These are phyloP conservation scores for Epinotia bilunana DNA, from an alignment of 2,888 invertebrate species.

Conservation along the genomic window DNA sequence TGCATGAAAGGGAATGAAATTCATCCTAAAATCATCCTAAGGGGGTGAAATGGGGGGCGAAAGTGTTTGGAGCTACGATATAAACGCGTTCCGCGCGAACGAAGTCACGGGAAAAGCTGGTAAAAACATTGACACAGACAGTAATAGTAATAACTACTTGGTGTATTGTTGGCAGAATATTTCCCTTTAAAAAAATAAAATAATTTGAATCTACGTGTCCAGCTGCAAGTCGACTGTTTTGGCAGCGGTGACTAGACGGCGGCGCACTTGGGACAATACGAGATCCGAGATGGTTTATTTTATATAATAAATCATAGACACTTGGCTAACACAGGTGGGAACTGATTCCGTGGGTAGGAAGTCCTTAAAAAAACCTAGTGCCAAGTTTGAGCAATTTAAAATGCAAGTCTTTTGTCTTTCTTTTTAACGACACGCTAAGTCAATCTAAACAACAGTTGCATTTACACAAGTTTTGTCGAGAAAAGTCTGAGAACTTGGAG, in stretches of 20 bases:
- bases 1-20: too few species aligned
- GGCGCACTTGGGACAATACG: conserved; percentile 14
- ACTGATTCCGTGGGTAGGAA: too few species aligned
- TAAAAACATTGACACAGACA: too few species aligned
- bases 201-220: conserved; percentile 34
- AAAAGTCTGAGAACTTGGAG: conserved; percentile 28
- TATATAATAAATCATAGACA: neutral
- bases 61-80: too few species aligned
- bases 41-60: too few species aligned
- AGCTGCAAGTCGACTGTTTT: conserved; percentile 32
- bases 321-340: conserved; percentile 27
- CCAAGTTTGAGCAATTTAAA: conserved; percentile 6
- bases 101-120: too few species aligned
- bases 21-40: too few species aligned
- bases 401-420: neutral
- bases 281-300: conserved; percentile 7
- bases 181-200: too few species aligned
- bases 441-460: conserved; percentile 25
- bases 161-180: neutral
- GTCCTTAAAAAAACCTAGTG: conserved; percentile 23
- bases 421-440: conserved; percentile 3
- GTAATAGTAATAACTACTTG: too few species aligned
- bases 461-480: conserved; percentile 7
- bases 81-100: too few species aligned
- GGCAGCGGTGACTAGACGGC: conserved; percentile 21